Evolutionary conservation across 2,797 vertebrate genomes (phyloP).

Genomic region (Hemibagrus guttatus): DNA sequence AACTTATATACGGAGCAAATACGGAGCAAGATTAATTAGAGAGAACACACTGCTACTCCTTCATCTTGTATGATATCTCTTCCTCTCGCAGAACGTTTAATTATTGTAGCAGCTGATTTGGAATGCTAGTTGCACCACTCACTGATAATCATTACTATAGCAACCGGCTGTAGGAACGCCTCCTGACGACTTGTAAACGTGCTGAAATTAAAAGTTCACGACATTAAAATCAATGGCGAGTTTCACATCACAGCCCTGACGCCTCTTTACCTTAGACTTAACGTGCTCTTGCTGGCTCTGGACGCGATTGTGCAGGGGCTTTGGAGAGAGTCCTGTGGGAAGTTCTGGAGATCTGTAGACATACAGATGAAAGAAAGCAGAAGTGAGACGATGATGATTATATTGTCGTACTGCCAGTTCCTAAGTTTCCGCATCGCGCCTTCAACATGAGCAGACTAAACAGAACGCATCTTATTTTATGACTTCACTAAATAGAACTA

Average conservation of each 20-base stretch:
- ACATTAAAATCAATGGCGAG: constrained; percentile 49
- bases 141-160: too few species aligned
- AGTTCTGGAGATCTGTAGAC: constrained; percentile 80
- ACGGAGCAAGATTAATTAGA: too few species aligned
- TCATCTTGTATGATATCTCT: too few species aligned
- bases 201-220: neutral
- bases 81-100: too few species aligned
- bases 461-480: neutral
- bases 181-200: neutral
- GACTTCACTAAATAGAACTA: neutral
- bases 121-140: too few species aligned
- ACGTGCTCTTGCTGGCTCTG: constrained; percentile 73
- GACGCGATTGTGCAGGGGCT: constrained; percentile 81
- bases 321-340: constrained; percentile 76
- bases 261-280: constrained; percentile 81
- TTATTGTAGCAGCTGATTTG: too few species aligned
- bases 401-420: neutral
- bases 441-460: neutral
- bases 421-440: neutral
- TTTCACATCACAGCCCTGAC: constrained; percentile 38
- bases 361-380: constrained; percentile 34
- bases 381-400: constrained; percentile 14
- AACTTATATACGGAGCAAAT: too few species aligned
- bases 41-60: too few species aligned
- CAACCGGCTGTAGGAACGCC: too few species aligned